Evolutionary conservation across 2,888 invertebrate genomes (phyloP).

Genomic region (Meandrusa payeni): DNA sequence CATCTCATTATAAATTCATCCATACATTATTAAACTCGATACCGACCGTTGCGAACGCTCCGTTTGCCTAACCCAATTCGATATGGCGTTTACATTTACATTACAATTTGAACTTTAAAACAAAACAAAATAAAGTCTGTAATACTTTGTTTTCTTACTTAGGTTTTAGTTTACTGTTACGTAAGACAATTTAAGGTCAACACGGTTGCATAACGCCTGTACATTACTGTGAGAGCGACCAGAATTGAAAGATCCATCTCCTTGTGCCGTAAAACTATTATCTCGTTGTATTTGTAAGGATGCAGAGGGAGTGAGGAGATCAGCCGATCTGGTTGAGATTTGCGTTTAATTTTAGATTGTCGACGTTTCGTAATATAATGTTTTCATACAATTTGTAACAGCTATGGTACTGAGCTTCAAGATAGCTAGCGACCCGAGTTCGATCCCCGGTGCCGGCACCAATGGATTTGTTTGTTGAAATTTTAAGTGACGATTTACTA

Average conservation of each 20-base stretch:
- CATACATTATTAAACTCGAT: constrained; percentile 19
- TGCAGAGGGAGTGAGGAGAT: neutral
- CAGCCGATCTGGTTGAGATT: constrained; percentile 1
- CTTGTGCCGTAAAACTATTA: neutral
- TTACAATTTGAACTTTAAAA: constrained; percentile 34
- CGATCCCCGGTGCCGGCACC: no score
- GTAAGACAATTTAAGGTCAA: constrained; percentile 71
- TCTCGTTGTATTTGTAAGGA: constrained; percentile 6
- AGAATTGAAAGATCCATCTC: constrained; percentile 27
- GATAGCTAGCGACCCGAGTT: no score
- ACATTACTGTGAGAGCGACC: constrained; percentile 46
- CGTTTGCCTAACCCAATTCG: constrained; percentile 59
- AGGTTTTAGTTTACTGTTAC: constrained; percentile 61
- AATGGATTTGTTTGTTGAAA: no score
- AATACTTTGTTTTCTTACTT: constrained; percentile 26
- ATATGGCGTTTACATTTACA: constrained; percentile 25
- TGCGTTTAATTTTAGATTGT: constrained; percentile 21
- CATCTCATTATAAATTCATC: constrained; percentile 24
- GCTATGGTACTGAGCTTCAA: no score
- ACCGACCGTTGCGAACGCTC: constrained; percentile 37
- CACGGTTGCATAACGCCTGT: constrained; percentile 58
- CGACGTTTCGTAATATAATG: constrained; percentile 13
- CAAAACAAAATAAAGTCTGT: constrained; percentile 32
- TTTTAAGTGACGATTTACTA: no score
- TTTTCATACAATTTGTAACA: constrained; percentile 11